A percentile compares a stretch with the other conserved stretches of the same genome.
These are phyloP conservation scores for Hoplodrina ambigua DNA, from an alignment of 2,888 invertebrate genomes.

Conservation along the genomic window DNA sequence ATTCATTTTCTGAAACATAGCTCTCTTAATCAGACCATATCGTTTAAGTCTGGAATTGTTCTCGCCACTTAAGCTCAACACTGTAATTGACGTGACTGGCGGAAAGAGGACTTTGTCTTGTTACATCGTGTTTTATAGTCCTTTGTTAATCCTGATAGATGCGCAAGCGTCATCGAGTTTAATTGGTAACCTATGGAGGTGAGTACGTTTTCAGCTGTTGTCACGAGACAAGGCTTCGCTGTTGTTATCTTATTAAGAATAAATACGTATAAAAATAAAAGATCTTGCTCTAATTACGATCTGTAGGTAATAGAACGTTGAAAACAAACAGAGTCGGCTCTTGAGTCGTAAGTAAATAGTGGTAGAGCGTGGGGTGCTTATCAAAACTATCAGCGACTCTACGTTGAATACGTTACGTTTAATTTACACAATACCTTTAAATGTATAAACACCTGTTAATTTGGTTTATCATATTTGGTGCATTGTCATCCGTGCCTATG, in stretches of 20 bases:
- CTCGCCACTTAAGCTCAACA: conserved; percentile 18
- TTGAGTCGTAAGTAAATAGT: conserved; percentile 42
- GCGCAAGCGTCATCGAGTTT: conserved; percentile 17
- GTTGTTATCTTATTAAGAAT: conserved; percentile 25
- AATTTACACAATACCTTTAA: neutral
- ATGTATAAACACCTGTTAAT: neutral
- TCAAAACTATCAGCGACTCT: conserved; percentile 32
- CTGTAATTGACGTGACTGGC: conserved; percentile 38
- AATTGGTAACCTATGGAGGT: conserved; percentile 14
- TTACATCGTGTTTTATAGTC: conserved; percentile 31
- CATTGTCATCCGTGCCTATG: neutral
- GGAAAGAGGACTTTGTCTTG: conserved; percentile 37
- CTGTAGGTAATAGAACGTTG: conserved; percentile 2
- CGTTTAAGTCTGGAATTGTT: conserved; percentile 35
- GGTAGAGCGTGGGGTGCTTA: conserved; percentile 23
- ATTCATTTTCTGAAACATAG: conserved; percentile 27
- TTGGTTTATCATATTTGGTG: conserved; percentile 6
- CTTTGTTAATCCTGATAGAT: conserved; percentile 39
- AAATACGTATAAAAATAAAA: conserved; percentile 24
- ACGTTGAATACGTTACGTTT: neutral
- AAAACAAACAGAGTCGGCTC: conserved; percentile 27
- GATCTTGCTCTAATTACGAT: conserved; percentile 12
- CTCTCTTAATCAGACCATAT: conserved; percentile 30
- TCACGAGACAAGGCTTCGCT: neutral
- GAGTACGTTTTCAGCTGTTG: conserved; percentile 18